phyloP scores from a whole-genome alignment of 2,113 vertebrate species.

The Psammodynastes pulverulentus region DNA sequence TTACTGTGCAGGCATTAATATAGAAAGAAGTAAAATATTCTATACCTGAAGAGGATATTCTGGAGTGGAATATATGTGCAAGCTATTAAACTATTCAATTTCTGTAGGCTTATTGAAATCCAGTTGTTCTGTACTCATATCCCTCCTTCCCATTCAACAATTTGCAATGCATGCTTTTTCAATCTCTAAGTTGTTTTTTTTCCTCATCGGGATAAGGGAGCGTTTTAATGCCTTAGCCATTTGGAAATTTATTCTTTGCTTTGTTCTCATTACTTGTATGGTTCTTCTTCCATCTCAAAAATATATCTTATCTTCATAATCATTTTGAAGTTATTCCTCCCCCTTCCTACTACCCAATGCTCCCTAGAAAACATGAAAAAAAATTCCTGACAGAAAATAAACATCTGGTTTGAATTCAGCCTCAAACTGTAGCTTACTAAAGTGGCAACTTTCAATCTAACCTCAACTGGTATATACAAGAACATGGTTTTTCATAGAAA shows the following conservation, averaged over 20 bases:
- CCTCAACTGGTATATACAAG: conserved; percentile 59
- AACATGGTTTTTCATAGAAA: conserved; percentile 50
- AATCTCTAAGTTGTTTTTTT: conserved; percentile 40
- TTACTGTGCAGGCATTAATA: conserved; percentile 22
- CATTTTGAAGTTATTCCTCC: conserved; percentile 26
- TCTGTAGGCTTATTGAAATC: conserved; percentile 49
- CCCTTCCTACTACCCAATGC: neutral
- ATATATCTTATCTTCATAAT: conserved; percentile 39
- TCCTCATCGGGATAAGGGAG: conserved; percentile 26
- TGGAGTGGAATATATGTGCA: conserved; percentile 54
- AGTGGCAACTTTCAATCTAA: conserved; percentile 64
- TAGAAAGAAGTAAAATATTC: conserved; percentile 12
- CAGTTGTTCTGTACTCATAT: conserved; percentile 40
- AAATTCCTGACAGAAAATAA: conserved; percentile 43
- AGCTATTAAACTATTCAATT: conserved; percentile 50
- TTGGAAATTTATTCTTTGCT: conserved; percentile 54
- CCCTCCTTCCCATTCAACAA: conserved; percentile 34
- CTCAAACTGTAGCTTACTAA: conserved; percentile 47
- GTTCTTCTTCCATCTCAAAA: neutral
- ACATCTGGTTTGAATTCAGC: conserved; percentile 56
- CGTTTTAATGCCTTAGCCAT: conserved; percentile 45
- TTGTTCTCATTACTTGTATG: conserved; percentile 52
- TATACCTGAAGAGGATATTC: conserved; percentile 47
- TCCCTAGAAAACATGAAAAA: conserved; percentile 43
- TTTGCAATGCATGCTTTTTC: conserved; percentile 38